A percentile compares a stretch with the other conserved stretches of the same genome.
phyloP scores from a whole-genome alignment of 1,140 invertebrate genomes.

The Drosophila mojavensis region DNA sequence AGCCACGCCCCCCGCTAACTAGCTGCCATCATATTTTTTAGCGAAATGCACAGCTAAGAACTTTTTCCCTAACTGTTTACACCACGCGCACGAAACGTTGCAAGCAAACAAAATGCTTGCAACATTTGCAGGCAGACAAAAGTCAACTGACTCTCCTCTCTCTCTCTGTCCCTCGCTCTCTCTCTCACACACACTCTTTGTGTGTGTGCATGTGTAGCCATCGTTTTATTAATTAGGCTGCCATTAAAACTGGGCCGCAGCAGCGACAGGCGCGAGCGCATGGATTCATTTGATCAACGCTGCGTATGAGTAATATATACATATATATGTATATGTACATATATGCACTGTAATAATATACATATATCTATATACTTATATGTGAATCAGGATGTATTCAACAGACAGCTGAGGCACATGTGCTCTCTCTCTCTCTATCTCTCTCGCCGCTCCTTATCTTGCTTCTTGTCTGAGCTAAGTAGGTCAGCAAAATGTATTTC shows the following conservation, averaged over 20 bases:
- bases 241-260: constrained; percentile 27
- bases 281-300: constrained; percentile 11
- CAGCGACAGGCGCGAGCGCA: not conserved
- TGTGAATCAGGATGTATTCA: constrained; percentile 10
- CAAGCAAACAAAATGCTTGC: constrained; percentile 16
- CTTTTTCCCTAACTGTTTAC: constrained; percentile 41
- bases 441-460: not conserved
- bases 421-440: not conserved
- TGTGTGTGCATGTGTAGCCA: constrained; percentile 11
- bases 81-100: constrained; percentile 32
- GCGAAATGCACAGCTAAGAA: constrained; percentile 35
- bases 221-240: constrained; percentile 54
- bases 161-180: not conserved
- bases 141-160: not conserved
- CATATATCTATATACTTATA: not conserved
- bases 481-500: constrained; percentile 7
- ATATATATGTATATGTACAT: not conserved
- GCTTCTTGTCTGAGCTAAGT: not conserved
- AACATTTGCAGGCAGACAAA: not conserved
- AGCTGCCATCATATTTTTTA: constrained; percentile 50
- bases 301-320: constrained; percentile 13
- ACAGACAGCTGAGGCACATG: constrained; percentile 1
- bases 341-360: not conserved
- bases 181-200: not conserved
- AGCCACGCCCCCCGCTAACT: not conserved